Conservation (phyloP, 1,140 invertebrate species). For the Zeugodacus cucurbitae region DNA sequence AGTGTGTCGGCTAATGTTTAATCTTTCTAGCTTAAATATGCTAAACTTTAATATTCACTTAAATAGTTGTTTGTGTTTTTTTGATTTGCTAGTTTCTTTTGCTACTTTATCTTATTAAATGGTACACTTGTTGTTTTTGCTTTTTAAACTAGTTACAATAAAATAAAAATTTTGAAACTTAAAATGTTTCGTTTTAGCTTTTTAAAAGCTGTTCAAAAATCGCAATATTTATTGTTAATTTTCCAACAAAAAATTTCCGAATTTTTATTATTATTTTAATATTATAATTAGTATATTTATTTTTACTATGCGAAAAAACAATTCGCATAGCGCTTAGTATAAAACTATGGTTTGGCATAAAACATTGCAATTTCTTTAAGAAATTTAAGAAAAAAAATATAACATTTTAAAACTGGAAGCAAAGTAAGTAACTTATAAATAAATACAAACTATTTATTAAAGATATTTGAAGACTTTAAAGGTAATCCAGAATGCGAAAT, state of each 20-base stretch:
- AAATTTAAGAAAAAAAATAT: background rate
- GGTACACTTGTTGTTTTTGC: background rate
- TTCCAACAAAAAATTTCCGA: background rate
- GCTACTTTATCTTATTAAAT: background rate
- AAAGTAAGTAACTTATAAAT: background rate
- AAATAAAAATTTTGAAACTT: background rate
- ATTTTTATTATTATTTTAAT: background rate
- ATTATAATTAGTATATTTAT: background rate
- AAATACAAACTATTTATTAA: background rate
- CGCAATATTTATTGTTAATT: background rate
- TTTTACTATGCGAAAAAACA: background rate
- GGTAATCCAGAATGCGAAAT: background rate
- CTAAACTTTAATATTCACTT: conserved; percentile 12
- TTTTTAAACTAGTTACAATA: conserved; percentile 2
- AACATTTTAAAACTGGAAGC: conserved; percentile 3
- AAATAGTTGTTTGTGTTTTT: background rate
- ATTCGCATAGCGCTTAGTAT: background rate
- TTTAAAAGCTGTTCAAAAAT: background rate
- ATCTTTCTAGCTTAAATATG: background rate
- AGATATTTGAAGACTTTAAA: background rate
- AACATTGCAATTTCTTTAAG: conserved; percentile 22
- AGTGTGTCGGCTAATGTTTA: background rate
- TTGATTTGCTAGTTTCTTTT: conserved; percentile 28
- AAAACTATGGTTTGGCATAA: conserved; percentile 34
- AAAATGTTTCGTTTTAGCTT: background rate